Evolutionary conservation across 2,888 invertebrate genomes (phyloP).

Genomic region (Charanyca ferruginea): DNA sequence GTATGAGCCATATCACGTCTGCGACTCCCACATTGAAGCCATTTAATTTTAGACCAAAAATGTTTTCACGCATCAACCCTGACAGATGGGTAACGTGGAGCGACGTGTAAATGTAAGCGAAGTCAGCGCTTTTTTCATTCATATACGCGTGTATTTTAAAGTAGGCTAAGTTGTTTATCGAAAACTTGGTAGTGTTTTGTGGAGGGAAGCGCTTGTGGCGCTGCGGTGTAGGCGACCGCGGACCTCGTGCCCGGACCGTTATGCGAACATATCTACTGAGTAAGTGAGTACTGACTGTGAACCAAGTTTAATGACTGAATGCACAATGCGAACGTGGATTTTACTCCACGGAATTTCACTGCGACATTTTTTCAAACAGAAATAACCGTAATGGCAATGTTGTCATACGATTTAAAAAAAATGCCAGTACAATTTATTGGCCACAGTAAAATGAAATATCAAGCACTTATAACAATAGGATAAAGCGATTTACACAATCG

Average conservation of each 20-base stretch:
- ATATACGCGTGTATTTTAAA: constrained; percentile 36
- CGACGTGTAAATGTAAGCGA: constrained; percentile 60
- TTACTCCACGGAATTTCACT: constrained; percentile 57
- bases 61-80: constrained; percentile 64
- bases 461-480: too few relatives aligned
- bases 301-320: constrained; percentile 77
- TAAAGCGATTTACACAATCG: constrained; percentile 23
- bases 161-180: constrained; percentile 45
- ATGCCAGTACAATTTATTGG: too few relatives aligned
- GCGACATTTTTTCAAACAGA: constrained; percentile 17
- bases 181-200: constrained; percentile 49
- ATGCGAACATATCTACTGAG: constrained; percentile 71
- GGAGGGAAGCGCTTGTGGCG: constrained; percentile 46
- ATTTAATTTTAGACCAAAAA: constrained; percentile 66
- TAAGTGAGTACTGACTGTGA: constrained; percentile 54
- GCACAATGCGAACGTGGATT: constrained; percentile 72
- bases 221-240: constrained; percentile 53
- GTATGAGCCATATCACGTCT: constrained; percentile 53
- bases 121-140: constrained; percentile 61
- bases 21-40: constrained; percentile 67
- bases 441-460: too few relatives aligned
- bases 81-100: constrained; percentile 68
- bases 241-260: constrained; percentile 70
- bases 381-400: neutral
- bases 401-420: too few relatives aligned